Conservation (phyloP, 2,888 invertebrate genomes). For the Cephus rjabovi region DNA sequence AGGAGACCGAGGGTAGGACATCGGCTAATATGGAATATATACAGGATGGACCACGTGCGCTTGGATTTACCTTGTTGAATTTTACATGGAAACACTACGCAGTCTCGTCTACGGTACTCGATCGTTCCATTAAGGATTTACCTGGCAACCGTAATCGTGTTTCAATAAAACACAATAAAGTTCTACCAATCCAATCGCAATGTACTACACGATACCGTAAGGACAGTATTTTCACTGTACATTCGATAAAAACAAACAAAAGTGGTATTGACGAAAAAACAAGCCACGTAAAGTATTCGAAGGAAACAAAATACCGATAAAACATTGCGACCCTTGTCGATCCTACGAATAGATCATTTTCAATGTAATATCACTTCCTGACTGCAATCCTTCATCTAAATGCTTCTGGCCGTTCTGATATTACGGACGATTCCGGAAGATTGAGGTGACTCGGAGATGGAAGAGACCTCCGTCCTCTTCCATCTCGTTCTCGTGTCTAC, state of each 20-base stretch:
- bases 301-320: neutral
- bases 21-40: constrained; percentile 6
- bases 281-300: neutral
- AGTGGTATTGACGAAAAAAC: neutral
- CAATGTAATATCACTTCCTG: neutral
- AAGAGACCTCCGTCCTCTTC: constrained; percentile 33
- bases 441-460: constrained; percentile 48
- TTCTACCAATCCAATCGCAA: neutral
- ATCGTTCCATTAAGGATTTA: constrained; percentile 20
- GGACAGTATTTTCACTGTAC: neutral
- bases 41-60: constrained; percentile 39
- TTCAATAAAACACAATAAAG: constrained; percentile 6
- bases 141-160: constrained; percentile 19
- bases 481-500: neutral
- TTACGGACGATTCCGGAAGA: constrained; percentile 55
- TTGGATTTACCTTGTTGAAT: constrained; percentile 50
- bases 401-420: constrained; percentile 58
- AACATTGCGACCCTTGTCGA: neutral
- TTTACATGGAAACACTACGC: constrained; percentile 40
- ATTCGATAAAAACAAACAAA: neutral
- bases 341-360: neutral
- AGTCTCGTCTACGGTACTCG: constrained; percentile 17
- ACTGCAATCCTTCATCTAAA: constrained; percentile 46
- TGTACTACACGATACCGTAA: neutral
- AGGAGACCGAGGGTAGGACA: constrained; percentile 5